phyloP scores from a whole-genome alignment of 2,888 invertebrate genomes.

The Nomada lathburiana region DNA sequence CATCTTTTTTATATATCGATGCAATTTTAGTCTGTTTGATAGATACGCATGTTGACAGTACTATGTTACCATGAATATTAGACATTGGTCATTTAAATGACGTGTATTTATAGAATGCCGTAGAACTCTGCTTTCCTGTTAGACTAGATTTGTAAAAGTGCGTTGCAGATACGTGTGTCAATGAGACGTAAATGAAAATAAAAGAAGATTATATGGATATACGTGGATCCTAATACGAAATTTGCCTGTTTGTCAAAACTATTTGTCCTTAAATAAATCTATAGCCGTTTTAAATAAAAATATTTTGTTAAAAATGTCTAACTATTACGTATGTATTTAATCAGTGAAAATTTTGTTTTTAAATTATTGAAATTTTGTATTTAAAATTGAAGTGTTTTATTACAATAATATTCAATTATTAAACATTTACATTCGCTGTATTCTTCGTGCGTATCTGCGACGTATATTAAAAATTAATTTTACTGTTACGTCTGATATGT shows the following conservation, averaged over 20 bases:
- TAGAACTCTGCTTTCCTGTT: slow-evolving; percentile 56
- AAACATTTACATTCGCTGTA: no score
- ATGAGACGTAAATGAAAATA: no score
- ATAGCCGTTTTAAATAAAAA: background rate
- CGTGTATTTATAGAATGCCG: slow-evolving; percentile 52
- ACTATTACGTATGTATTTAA: no score
- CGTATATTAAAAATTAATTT: slow-evolving; percentile 19
- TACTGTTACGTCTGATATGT: slow-evolving; percentile 37
- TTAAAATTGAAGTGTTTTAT: no score
- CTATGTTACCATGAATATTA: slow-evolving; percentile 30
- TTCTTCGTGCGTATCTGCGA: slow-evolving; percentile 42
- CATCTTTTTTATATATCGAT: slow-evolving; percentile 36
- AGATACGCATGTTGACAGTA: slow-evolving; percentile 61
- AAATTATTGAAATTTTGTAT: no score
- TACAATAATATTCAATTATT: no score
- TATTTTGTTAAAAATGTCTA: background rate
- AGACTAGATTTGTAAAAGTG: slow-evolving; percentile 30
- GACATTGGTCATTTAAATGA: slow-evolving; percentile 38
- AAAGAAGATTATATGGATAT: no score
- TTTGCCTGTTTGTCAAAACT: background rate
- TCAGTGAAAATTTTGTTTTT: no score
- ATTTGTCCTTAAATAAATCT: background rate
- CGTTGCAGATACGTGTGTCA: slow-evolving; percentile 42
- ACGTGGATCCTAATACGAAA: background rate
- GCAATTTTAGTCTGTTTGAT: slow-evolving; percentile 48